Conservation (phyloP, 1,140 invertebrate species). For the Yoshiicerus persimilis region DNA sequence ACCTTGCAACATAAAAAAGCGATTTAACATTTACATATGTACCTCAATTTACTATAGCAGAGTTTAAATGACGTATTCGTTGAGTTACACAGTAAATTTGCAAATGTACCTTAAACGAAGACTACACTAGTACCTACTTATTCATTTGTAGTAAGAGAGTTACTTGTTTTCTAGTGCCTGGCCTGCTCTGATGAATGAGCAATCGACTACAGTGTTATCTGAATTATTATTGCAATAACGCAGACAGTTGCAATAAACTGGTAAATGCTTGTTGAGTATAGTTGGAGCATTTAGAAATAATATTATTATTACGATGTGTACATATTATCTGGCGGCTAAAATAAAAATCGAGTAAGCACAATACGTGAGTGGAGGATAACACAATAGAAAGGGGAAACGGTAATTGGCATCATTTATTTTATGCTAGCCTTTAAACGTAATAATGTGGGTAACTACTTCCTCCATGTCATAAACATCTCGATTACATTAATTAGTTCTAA, state of each 20-base stretch:
- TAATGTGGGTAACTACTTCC: background rate
- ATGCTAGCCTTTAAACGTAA: background rate
- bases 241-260: background rate
- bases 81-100: no score
- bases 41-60: no score
- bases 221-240: background rate
- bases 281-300: background rate
- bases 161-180: no score
- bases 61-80: no score
- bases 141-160: no score
- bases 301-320: background rate
- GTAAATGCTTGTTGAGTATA: background rate
- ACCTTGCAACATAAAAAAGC: no score
- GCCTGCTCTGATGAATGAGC: no score
- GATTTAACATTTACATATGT: no score
- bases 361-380: background rate
- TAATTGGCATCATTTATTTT: background rate
- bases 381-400: background rate
- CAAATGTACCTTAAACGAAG: no score
- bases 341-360: background rate
- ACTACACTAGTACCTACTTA: no score
- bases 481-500: slow-evolving; percentile 5
- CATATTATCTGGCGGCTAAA: background rate
- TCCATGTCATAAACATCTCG: background rate
- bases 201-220: no score